A percentile compares a stretch with the other conserved stretches of the same genome.
phyloP scores from a whole-genome alignment of 2,113 vertebrate species.

The Oxyura jamaicensis region DNA sequence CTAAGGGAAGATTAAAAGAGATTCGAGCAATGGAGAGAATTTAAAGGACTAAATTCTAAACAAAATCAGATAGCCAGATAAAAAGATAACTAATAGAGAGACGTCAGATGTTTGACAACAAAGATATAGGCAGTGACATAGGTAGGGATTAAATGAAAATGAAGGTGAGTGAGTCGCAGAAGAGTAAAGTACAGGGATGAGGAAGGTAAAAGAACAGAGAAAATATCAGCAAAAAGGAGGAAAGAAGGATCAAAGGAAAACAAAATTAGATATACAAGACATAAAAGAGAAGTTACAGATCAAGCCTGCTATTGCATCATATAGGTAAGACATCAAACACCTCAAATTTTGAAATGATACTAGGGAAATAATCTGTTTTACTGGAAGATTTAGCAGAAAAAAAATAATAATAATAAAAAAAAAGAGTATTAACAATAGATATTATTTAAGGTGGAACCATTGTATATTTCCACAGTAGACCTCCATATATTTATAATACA shows the following conservation, averaged over 20 bases:
- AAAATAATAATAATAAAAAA: not conserved
- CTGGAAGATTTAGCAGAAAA: not conserved
- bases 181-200: not conserved
- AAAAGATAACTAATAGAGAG: constrained; percentile 31
- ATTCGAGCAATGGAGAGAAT: constrained; percentile 1
- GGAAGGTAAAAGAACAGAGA: constrained; percentile 23
- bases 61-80: constrained; percentile 38
- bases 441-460: not conserved
- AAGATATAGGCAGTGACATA: not conserved
- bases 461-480: not conserved
- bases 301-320: constrained; percentile 1
- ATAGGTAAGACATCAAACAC: not conserved
- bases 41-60: constrained; percentile 57
- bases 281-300: constrained; percentile 30
- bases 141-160: constrained; percentile 42
- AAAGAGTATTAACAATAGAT: not conserved
- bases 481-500: not conserved
- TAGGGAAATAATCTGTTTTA: not conserved
- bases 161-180: not conserved
- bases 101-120: constrained; percentile 49
- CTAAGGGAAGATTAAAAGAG: constrained; percentile 60
- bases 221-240: constrained; percentile 3
- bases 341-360: not conserved
- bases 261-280: constrained; percentile 46
- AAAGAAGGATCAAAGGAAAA: constrained; percentile 53